These are phyloP conservation scores for Drosophila nigrodunni DNA, from an alignment of 1,140 invertebrate species.

Conservation along the genomic window DNA sequence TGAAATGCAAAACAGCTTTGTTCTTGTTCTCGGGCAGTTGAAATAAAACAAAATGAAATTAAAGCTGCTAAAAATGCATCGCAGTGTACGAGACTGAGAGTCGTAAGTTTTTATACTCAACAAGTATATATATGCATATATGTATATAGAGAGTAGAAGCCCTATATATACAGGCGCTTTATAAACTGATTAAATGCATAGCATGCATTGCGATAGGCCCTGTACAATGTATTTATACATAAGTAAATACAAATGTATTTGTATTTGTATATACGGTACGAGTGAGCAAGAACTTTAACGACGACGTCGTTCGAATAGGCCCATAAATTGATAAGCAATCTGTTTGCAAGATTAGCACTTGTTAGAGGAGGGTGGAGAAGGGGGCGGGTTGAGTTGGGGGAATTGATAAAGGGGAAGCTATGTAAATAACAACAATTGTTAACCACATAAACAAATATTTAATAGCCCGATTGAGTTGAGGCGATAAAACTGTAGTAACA, in stretches of 20 bases:
- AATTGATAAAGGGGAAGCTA: neutral
- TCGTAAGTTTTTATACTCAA: conserved; percentile 4
- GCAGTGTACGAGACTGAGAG: conserved; percentile 29
- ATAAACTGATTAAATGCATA: conserved; percentile 70
- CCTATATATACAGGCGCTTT: conserved; percentile 43
- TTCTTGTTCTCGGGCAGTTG: conserved; percentile 18
- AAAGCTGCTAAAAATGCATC: conserved; percentile 64
- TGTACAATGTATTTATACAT: neutral
- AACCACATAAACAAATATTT: conserved; percentile 46
- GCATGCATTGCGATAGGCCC: conserved; percentile 51
- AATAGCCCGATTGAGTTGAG: conserved; percentile 35
- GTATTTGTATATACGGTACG: too few species aligned
- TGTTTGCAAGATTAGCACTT: conserved; percentile 54
- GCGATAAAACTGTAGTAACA: conserved; percentile 65
- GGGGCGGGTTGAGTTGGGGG: neutral
- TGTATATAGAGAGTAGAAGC: conserved; percentile 8
- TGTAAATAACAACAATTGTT: conserved; percentile 45
- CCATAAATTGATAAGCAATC: conserved; percentile 77
- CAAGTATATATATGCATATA: conserved; percentile 1
- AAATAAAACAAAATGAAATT: conserved; percentile 56
- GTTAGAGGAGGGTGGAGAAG: neutral
- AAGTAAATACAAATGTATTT: too few species aligned
- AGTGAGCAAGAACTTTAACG: neutral
- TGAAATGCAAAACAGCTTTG: conserved; percentile 70
- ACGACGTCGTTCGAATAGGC: conserved; percentile 19